Evolutionary conservation across 1,140 invertebrate species (phyloP), one percentile per base, ranked within the genome.

Genomic region (Heliconius nattereri): DNA sequence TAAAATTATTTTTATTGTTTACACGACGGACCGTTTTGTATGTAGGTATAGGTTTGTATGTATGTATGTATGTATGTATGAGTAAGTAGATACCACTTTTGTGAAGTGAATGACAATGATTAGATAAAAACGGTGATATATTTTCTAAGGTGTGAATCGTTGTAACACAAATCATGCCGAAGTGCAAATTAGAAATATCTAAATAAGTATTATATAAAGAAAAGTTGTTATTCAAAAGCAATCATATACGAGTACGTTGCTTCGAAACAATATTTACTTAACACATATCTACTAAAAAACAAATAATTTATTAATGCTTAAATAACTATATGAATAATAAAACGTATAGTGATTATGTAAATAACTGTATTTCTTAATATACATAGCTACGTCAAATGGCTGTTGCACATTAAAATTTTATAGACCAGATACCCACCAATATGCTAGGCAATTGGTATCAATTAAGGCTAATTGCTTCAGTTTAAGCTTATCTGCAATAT

Each of bases 381-480:
- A 29, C 26, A 45, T 45, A 45, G 40, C 13, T 16, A 45, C 16
- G 13, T 66, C 26, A 29, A 66, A 66, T 5, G 23, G 13, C 23
- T 66, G 60, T 66, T 66, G 60, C 60, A 66, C 60, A 66, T 66
- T 66, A 26, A 66, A 66, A 66, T 66, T 6, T 66, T 66, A 66
- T 66, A 66, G 23, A 66, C 60, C 26, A 66, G 60, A 66, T 66
- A 66, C 37, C 23, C 26, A 66, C 35, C 26, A 66, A 75, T 57
- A 75, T 73, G 7, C 66, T 71, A 32, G 37, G 66, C 73, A 81
- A 79, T 82, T 78, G 78, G 83, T 71, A 72, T 49, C 54, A 75
- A 86, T 85, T 86, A 83, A 80, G 81, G 85, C 57, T 84, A 85
- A 85, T 86, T 29, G 81, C 52, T 80, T 70, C 70, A 82, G 74